Base-by-base conservation (phyloP, 2,113 vertebrate genomes). In the Epinephelus cyanopodus region DNA sequence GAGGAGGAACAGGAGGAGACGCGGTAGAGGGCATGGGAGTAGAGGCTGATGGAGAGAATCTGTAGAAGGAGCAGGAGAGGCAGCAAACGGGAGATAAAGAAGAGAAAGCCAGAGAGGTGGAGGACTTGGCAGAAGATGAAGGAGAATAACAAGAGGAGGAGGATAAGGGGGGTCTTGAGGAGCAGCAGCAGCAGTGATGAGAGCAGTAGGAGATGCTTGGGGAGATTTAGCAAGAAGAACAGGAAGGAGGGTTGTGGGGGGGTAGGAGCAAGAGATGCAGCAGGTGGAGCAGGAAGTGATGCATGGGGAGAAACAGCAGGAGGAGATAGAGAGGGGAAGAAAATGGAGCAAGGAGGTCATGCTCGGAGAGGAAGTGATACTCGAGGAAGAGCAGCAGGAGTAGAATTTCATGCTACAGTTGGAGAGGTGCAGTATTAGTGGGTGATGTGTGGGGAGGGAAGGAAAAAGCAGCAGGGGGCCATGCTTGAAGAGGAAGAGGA, bases 21-120 rank as follows among this genome's bases (percentile, higher is more conserved):
- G 48, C 18, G 50, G 66, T 33, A 76, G 79, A 89, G 66, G 74
- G 86, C 45, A 42, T 19, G 64, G 79, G 47, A 60, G 67, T 21
- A 58, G 62, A 77, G 58, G 77, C 21, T 54, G 63, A 67, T 7
- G 37, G 39, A 6, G 42, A 39, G 25, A 78, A 60, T 57, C 45
- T 61, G 82, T 42, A 67, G 37, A 25, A 62, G 76, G 48, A 64
- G 54, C n/a, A 37, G 48, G 25, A 18, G 8, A 33, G 48, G 11
- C n/a, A 57, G 29, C 0, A 4, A 6, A 17, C 58, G 29, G 15
- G 14, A n/a, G 25, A 5, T 12, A 11, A 57, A 39, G 60, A n/a
- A 42, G 42, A 18, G 56, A 37, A 27, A 54, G 25, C 3, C 1
- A 3, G 45, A n/a, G 19, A 60, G 29, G 42, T 29, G 3, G 12